Percentiles rank a stretch among this genome's conserved stretches.
Evolutionary conservation across 1,140 invertebrate genomes (phyloP).

Genomic region (Manduca sexta): DNA sequence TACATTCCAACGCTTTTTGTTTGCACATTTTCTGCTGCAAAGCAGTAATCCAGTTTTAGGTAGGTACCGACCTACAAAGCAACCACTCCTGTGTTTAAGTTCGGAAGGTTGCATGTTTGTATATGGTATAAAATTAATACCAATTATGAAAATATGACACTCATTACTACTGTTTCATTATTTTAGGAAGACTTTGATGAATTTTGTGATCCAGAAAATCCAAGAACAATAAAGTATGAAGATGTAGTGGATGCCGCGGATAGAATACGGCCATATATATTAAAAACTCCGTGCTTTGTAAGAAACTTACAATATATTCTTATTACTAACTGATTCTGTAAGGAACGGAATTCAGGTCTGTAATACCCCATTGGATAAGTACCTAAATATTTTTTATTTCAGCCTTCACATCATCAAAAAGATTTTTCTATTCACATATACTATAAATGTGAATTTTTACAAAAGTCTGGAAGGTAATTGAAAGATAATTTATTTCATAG

Average conservation of each 20-base stretch:
- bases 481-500: too few species aligned
- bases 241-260: slow-evolving; percentile 32
- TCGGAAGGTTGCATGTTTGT: too few species aligned
- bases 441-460: slow-evolving; percentile 49
- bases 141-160: neutral
- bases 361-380: neutral
- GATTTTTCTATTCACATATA: slow-evolving; percentile 42
- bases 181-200: slow-evolving; percentile 54
- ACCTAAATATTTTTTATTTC: slow-evolving; percentile 15
- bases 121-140: too few species aligned
- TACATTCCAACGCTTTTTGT: too few species aligned
- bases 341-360: neutral
- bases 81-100: too few species aligned
- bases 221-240: slow-evolving; percentile 43
- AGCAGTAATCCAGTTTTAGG: too few species aligned
- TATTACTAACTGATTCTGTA: neutral
- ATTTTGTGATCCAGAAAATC: slow-evolving; percentile 52
- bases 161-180: neutral
- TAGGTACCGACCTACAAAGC: too few species aligned
- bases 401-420: slow-evolving; percentile 40
- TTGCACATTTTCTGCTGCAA: too few species aligned
- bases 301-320: neutral
- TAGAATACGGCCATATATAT: slow-evolving; percentile 28
- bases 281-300: slow-evolving; percentile 28
- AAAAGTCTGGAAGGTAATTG: slow-evolving; percentile 48